phyloP scores from a whole-genome alignment of 2,797 vertebrate species.

The Eulemur coronatus region DNA sequence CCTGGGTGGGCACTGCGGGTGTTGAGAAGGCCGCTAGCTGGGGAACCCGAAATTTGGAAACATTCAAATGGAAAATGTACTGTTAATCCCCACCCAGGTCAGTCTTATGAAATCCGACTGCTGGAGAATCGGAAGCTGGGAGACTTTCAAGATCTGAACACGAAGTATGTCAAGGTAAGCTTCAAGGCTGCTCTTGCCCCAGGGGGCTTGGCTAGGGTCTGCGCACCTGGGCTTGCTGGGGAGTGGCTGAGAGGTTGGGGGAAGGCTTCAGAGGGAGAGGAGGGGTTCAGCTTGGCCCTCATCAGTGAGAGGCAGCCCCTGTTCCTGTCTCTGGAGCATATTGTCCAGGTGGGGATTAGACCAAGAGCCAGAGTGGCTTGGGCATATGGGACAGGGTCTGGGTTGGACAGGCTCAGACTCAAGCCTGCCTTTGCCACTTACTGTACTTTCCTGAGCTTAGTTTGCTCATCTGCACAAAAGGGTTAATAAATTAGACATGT shows the following conservation, averaged over 20 bases:
- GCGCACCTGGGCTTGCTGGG: not conserved
- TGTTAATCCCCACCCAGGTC: constrained; percentile 89
- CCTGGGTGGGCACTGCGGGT: not conserved
- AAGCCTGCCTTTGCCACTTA: not conserved
- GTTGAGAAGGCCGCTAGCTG: not conserved
- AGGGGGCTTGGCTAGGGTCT: not conserved
- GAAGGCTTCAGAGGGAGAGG: not conserved
- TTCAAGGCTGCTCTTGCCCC: constrained; percentile 71
- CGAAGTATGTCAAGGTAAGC: constrained; percentile 96
- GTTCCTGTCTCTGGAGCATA: not conserved
- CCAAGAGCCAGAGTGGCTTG: not conserved
- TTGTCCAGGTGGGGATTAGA: not conserved
- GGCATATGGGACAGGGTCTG: not conserved
- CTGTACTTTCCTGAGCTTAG: not conserved
- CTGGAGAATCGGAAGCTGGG: constrained; percentile 96
- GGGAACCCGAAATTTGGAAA: not conserved
- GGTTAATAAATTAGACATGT: not conserved
- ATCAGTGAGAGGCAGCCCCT: not conserved
- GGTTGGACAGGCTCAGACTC: too few relatives aligned
- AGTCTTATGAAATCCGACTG: constrained; percentile 98
- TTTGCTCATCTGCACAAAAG: not conserved
- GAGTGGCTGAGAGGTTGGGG: not conserved
- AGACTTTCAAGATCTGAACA: constrained; percentile 95
- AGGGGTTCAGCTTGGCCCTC: not conserved
- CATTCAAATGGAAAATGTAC: constrained; percentile 73